Percentiles rank a stretch among this genome's conserved stretches.
Evolutionary conservation across 2,113 vertebrate species (phyloP).

Genomic region (Eptatretus burgeri): DNA sequence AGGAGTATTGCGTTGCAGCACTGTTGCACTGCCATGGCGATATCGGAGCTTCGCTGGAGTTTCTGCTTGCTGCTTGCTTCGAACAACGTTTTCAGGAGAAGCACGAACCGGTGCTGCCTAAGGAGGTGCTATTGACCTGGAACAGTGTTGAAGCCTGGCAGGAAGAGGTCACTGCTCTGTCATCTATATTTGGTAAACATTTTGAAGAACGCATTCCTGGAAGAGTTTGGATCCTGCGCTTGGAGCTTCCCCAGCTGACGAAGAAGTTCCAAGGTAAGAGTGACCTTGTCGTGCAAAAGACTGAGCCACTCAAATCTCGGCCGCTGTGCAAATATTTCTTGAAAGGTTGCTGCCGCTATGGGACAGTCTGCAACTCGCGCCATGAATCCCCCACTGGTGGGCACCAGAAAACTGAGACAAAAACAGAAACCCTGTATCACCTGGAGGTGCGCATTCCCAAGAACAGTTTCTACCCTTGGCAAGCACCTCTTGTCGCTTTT

Average conservation of each 20-base stretch:
- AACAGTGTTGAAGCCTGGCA: conserved; percentile 43
- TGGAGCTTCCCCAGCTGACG: conserved; percentile 28
- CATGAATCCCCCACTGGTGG: conserved; percentile 31
- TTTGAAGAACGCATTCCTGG: conserved; percentile 58
- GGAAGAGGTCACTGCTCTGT: conserved; percentile 53
- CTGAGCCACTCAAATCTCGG: conserved; percentile 11
- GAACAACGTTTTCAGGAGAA: conserved; percentile 15
- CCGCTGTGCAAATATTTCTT: conserved; percentile 42
- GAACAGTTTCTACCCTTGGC: conserved; percentile 48
- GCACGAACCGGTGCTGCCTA: no score
- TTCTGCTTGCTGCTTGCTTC: conserved; percentile 42
- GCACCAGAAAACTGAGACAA: conserved; percentile 9
- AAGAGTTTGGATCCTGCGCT: conserved; percentile 43
- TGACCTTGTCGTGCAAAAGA: conserved; percentile 12
- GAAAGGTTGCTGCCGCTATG: conserved; percentile 48
- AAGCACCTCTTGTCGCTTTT: conserved; percentile 62
- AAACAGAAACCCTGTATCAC: conserved; percentile 23
- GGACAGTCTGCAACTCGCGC: conserved; percentile 44
- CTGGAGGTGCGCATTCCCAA: conserved; percentile 60
- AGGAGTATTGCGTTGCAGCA: conserved; percentile 28
- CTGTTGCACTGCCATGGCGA: conserved; percentile 37
- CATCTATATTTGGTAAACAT: conserved; percentile 61
- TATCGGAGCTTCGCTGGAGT: conserved; percentile 46
- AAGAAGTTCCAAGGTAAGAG: conserved; percentile 11
- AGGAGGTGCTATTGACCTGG: no score